These are phyloP conservation scores for Melieria omissa DNA, from an alignment of 2,888 invertebrate species.

Conservation along the genomic window DNA sequence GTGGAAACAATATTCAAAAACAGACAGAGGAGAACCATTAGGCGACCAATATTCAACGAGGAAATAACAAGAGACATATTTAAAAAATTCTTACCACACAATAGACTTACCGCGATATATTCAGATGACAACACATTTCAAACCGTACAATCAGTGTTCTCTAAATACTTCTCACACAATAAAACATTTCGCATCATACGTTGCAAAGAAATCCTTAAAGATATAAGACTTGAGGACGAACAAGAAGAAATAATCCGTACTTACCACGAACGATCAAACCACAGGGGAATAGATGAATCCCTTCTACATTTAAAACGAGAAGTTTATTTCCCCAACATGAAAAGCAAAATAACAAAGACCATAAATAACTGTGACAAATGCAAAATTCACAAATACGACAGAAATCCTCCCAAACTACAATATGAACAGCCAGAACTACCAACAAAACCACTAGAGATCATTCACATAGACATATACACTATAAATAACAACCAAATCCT, in stretches of 20 bases:
- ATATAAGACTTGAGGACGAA: not conserved
- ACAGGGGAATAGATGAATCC: not conserved
- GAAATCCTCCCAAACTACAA: too few species aligned
- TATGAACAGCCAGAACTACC: too few species aligned
- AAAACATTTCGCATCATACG: not conserved
- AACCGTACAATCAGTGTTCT: not conserved
- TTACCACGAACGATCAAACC: too few species aligned
- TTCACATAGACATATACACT: not conserved
- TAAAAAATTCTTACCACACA: conserved; percentile 39
- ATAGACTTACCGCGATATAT: conserved; percentile 36
- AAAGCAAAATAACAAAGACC: too few species aligned
- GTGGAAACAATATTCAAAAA: conserved; percentile 39
- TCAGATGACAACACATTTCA: conserved; percentile 22
- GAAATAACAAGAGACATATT: conserved; percentile 34
- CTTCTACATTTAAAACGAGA: too few species aligned
- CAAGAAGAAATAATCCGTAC: not conserved
- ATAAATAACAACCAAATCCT: not conserved
- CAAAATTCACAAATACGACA: too few species aligned
- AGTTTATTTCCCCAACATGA: too few species aligned
- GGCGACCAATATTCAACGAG: conserved; percentile 27
- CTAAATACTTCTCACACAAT: not conserved
- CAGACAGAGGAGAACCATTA: conserved; percentile 36
- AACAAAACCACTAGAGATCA: too few species aligned
- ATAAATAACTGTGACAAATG: too few species aligned
- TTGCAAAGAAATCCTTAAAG: not conserved